phyloP scores from a whole-genome alignment of 2,797 vertebrate species.

The Pyrocephalus nanus region DNA sequence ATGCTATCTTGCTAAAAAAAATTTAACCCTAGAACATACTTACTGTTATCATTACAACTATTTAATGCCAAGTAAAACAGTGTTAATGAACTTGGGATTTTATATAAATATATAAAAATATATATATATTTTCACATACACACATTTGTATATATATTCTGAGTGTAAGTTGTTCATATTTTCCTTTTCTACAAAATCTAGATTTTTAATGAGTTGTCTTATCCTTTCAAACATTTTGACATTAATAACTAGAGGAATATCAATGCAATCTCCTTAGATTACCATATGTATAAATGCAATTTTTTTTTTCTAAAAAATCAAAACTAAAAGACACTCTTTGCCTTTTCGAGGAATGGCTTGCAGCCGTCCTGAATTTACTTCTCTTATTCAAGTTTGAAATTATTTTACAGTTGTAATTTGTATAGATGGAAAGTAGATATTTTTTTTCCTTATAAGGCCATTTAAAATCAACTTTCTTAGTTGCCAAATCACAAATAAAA shows the following conservation, averaged over 20 bases:
- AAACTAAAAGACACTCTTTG: not conserved
- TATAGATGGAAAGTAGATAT: not conserved
- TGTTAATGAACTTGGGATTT: not conserved
- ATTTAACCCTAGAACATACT: conserved; percentile 52
- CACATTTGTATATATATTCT: no score
- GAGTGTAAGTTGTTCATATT: not conserved
- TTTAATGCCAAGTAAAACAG: not conserved
- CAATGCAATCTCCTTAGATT: not conserved
- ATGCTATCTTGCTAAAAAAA: conserved; percentile 43
- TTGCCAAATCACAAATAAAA: not conserved
- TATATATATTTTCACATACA: no score
- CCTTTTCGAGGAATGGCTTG: not conserved
- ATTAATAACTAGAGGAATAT: not conserved
- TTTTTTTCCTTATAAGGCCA: not conserved
- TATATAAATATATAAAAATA: not conserved
- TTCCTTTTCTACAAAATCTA: not conserved
- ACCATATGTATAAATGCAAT: not conserved
- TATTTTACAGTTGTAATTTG: not conserved
- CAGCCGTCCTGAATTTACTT: not conserved
- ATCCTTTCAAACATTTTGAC: not conserved
- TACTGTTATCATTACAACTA: conserved; percentile 20
- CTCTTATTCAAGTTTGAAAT: not conserved
- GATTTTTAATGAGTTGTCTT: not conserved
- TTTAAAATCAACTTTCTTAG: not conserved
- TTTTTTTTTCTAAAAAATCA: not conserved